phyloP scores from a whole-genome alignment of 2,113 vertebrate species.

The Paradoxurus hermaphroditus region DNA sequence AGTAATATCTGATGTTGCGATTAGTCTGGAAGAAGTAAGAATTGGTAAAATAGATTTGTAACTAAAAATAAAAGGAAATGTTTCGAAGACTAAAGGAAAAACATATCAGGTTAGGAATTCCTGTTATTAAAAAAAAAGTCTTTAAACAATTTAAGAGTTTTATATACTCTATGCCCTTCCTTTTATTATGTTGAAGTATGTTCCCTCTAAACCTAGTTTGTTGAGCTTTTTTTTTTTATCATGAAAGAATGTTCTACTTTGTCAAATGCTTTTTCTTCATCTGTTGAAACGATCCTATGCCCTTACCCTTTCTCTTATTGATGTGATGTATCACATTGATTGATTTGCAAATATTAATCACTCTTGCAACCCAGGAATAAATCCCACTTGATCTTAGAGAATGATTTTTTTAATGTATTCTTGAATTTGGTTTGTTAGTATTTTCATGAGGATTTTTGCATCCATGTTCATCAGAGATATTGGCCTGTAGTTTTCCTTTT shows the following conservation, averaged over 20 bases:
- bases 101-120: neutral
- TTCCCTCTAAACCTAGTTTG: neutral
- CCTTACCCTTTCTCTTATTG: neutral
- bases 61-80: neutral
- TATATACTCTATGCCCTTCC: neutral
- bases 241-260: neutral
- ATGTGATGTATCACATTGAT: neutral
- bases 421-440: neutral
- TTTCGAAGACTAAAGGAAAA: neutral
- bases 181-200: neutral
- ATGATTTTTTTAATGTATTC: neutral
- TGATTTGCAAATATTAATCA: neutral
- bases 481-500: neutral
- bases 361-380: neutral
- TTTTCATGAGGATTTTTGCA: neutral
- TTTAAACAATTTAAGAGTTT: conserved; percentile 5
- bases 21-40: neutral
- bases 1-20: neutral
- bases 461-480: neutral
- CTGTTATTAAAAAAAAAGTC: neutral
- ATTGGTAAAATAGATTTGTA: neutral
- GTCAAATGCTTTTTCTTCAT: neutral
- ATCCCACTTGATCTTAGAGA: neutral
- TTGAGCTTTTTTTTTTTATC: neutral
- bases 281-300: neutral